Evolutionary conservation across 2,113 vertebrate genomes (phyloP).

Genomic region (Nyctibius bracteatus): DNA sequence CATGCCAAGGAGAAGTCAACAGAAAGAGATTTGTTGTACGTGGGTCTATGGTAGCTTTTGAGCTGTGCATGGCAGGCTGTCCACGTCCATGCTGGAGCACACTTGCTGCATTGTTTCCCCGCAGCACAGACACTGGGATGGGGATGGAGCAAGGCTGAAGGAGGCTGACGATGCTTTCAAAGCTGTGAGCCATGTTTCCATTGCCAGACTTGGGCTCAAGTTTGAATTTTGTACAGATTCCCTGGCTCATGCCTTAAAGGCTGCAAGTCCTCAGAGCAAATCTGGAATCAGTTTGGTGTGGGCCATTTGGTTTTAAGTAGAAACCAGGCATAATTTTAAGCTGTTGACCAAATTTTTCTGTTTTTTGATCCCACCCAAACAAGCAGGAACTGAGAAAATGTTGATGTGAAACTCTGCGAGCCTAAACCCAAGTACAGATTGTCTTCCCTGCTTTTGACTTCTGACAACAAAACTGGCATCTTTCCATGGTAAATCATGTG

Average conservation of each 20-base stretch:
- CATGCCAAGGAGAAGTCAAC: neutral
- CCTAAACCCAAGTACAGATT: neutral
- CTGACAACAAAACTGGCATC: neutral
- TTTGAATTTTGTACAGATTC: neutral
- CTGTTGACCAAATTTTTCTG: neutral
- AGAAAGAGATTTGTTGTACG: neutral
- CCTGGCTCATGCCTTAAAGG: neutral
- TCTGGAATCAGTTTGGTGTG: neutral
- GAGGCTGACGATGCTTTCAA: neutral
- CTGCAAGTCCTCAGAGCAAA: neutral
- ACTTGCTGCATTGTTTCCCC: neutral
- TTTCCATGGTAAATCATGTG: neutral
- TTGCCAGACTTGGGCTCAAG: neutral
- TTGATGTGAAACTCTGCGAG: neutral
- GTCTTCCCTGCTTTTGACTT: neutral
- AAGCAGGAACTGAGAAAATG: neutral
- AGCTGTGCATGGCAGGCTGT: fast-evolving
- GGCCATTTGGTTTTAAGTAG: neutral
- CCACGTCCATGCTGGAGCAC: fast-evolving
- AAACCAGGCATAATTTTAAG: neutral
- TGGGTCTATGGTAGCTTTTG: neutral
- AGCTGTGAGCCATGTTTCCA: neutral
- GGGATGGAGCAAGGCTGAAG: neutral
- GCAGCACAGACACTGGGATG: neutral
- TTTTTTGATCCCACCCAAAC: neutral